Percentiles rank a stretch among this genome's conserved stretches.
These are phyloP conservation scores for Cathartes aura DNA, from an alignment of 2,113 vertebrate genomes.

Conservation along the genomic window DNA sequence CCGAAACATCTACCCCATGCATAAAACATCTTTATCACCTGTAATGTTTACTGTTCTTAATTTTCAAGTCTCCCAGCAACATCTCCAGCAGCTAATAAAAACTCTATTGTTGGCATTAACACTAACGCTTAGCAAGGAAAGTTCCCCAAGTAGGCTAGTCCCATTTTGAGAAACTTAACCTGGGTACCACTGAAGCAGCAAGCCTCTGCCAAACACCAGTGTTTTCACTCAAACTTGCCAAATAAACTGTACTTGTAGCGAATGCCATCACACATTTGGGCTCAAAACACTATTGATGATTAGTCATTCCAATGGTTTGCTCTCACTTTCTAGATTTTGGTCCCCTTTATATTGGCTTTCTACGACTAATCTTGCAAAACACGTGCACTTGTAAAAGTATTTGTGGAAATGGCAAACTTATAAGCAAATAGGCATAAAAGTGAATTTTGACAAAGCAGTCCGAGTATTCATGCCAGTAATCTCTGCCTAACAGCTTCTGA, in stretches of 20 bases:
- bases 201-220: background rate
- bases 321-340: background rate
- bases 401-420: background rate
- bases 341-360: background rate
- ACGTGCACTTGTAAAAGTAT: background rate
- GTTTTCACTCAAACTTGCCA: background rate
- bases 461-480: background rate
- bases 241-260: background rate
- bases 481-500: constrained; percentile 5
- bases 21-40: constrained; percentile 7
- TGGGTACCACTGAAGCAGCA: background rate
- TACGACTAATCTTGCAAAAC: background rate
- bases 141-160: background rate
- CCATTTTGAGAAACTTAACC: background rate
- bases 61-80: constrained; percentile 22
- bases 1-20: background rate
- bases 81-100: constrained; percentile 11
- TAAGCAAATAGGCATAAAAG: background rate
- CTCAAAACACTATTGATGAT: background rate
- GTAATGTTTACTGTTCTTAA: background rate
- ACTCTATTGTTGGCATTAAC: background rate
- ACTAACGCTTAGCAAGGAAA: background rate
- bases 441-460: background rate
- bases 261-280: background rate
- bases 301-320: background rate